Base-by-base conservation (phyloP, 2,888 invertebrate genomes). In the Stenotaenia linearis region DNA sequence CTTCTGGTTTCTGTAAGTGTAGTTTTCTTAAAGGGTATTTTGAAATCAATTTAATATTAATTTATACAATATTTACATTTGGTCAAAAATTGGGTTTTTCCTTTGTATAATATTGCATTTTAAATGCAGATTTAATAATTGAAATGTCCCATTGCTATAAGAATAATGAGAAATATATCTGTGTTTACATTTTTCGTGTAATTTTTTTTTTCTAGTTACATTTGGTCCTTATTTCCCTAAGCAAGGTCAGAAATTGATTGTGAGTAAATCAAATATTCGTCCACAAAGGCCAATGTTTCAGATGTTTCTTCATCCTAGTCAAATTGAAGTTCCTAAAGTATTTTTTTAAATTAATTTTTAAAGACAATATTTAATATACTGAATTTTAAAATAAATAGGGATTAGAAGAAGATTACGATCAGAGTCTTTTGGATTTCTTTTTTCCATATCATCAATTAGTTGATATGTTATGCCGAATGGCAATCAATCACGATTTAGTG, bases 361-460 rank as follows among this genome's bases (percentile, higher is more conserved):
- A 15, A 32, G 1, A 7, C 21, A 75, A 15, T 35, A 5, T 0
- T 21, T 75, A 21, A 32, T 18, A 18, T n/a, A 7, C 6, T 30
- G 10, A 18, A 5, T 9, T 25, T 35, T 75, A 5, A 23, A 23
- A 21, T 78, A 25, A 1, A 15, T 84, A 92, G 88, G 93, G 93
- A 28, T 88, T 91, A 15, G 93, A 94, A 87, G 90, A 90, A 7
- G 92, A 91, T 69, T 94, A 93, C 84, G 94, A 94, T 85, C 89
- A 89, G 78, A 91, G 91, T 7, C 87, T 94, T 78, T 89, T 91
- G 77, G 92, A 92, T 82, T 94, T 93, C 86, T 96, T 93, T 32
- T 87, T 91, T 32, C 96, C 96, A 0, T 97, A 97, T 86, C 96
- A 97, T 86, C 92, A 92, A 84, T 92, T 97, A 82, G 91, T 97